Base-by-base conservation (phyloP, 2,113 vertebrate genomes). In the Oplegnathus fasciatus region DNA sequence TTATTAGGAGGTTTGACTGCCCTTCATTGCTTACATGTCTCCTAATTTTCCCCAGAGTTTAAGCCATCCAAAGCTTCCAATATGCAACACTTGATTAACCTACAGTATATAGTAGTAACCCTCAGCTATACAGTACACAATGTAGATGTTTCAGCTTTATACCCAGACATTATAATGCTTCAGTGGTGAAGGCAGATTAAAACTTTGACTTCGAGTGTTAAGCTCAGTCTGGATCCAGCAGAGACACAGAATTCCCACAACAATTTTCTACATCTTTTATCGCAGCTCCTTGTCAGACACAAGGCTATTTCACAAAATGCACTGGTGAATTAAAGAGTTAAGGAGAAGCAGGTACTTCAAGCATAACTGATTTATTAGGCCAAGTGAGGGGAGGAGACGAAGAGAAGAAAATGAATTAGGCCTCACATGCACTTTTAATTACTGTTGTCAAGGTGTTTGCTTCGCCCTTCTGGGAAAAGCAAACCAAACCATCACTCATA, bases 391-490 rank as follows among this genome's bases (percentile, higher is more conserved):
- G 89, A 92, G 89, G 85, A 91, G 89, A 87, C 66, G 52, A 50
- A 67, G 83, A 90, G 81, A 82, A 84, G 73, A 89, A 87, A 91
- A 93, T 79, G 83, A 93, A 90, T 90, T 88, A 91, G 87, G 82
- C 86, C 75, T 86, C 77, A 74, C 86, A 64, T 89, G 86, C 87
- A 83, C 87, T 92, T 93, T 92, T 92, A 93, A 94, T 94, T 92
- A 91, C 85, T 86, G 80, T 77, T 92, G 84, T 93, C 89, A 94
- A 94, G 92, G 92, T 94, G 90, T 91, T 94, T 92, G 84, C 87
- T 85, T 92, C 67, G 88, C 82, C 93, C 91, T 93, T 92, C 86
- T 89, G 86, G 79, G 79, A 72, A 86, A 91, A 90, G 71, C 75
- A 88, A 89, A 92, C 72, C 78, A 67, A 83, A 84, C 78, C 67